Conservation (phyloP, 2,797 vertebrate species). For the Melanotaenia nigrans region DNA sequence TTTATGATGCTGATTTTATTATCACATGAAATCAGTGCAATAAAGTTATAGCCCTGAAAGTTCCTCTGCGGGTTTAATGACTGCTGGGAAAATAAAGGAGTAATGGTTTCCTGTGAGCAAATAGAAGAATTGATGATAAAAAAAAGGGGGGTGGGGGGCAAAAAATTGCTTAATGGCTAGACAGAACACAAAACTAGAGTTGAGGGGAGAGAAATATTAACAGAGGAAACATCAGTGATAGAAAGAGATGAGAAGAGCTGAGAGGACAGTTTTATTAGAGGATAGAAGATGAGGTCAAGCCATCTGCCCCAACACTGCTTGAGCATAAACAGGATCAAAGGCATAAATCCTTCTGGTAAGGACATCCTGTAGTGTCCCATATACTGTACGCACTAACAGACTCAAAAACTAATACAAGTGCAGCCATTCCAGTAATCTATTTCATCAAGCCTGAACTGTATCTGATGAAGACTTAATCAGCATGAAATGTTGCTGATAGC, state of each 20-base stretch:
- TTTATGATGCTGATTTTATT: constrained; percentile 37
- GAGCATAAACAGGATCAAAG: constrained; percentile 67
- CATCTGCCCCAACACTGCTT: constrained; percentile 40
- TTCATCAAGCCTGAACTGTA: constrained; percentile 32
- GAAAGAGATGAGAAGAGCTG: constrained; percentile 46
- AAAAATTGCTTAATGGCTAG: constrained; percentile 14
- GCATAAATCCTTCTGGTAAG: constrained; percentile 67
- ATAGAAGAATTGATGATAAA: neutral
- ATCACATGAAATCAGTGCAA: constrained; percentile 28
- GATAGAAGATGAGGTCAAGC: constrained; percentile 64
- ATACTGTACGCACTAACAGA: constrained; percentile 6
- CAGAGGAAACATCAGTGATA: constrained; percentile 24
- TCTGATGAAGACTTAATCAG: constrained; percentile 48
- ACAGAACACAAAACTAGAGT: constrained; percentile 3
- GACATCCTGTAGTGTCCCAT: constrained; percentile 60
- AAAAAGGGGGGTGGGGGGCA: constrained; percentile 7
- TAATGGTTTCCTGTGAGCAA: constrained; percentile 23
- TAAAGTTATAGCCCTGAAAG: constrained; percentile 35
- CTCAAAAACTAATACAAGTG: constrained; percentile 25
- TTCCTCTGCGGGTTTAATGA: neutral
- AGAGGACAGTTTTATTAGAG: constrained; percentile 63
- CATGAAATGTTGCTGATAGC: constrained; percentile 37
- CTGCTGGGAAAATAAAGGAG: neutral
- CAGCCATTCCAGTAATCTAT: constrained; percentile 58
- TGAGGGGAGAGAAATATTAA: constrained; percentile 12